Evolutionary conservation across 2,113 vertebrate genomes (phyloP).

Genomic region (Zosterops pallidus): DNA sequence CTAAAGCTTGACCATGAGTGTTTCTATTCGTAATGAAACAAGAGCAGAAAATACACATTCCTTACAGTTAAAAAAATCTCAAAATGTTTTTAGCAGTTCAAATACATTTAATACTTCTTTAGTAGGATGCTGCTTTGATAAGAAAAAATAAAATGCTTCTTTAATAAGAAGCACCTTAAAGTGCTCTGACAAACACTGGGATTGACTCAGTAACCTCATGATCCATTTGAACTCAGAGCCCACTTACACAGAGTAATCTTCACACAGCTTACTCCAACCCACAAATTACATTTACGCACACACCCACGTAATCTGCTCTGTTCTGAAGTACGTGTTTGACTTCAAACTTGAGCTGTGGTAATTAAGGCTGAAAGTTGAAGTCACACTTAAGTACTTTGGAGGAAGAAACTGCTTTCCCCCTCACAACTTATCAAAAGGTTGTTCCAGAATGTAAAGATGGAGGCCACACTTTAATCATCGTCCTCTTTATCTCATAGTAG

Average conservation of each 20-base stretch:
- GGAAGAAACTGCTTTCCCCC: background rate
- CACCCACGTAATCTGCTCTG: fast-evolving
- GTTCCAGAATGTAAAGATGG: background rate
- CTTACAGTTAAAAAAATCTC: background rate
- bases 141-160: background rate
- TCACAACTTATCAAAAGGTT: background rate
- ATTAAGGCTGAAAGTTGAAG: background rate
- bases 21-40: background rate
- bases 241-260: background rate
- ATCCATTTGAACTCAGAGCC: background rate
- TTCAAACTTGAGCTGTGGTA: background rate
- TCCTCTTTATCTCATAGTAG: fast-evolving
- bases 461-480: background rate
- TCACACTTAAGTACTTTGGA: background rate
- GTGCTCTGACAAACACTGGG: background rate
- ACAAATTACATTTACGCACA: background rate
- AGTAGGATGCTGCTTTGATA: background rate
- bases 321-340: background rate
- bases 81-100: background rate
- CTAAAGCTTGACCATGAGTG: background rate
- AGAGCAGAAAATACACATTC: background rate
- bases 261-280: background rate
- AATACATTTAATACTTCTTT: background rate
- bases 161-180: background rate
- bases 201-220: background rate